Conservation (phyloP, 2,888 invertebrate species). For the Diaphora mendica region DNA sequence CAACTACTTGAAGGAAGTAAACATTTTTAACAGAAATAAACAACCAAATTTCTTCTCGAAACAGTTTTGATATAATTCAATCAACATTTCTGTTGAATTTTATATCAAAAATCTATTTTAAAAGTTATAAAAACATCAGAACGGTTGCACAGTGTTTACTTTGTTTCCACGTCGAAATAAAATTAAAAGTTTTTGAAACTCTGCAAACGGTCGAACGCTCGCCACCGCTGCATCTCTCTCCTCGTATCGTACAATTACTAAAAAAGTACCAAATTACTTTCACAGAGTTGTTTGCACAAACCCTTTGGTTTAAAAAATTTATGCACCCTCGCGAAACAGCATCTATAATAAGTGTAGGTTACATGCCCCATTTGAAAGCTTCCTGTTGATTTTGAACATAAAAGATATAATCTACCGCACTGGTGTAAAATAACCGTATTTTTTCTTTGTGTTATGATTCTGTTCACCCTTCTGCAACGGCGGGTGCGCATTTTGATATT, state of each 20-base stretch:
- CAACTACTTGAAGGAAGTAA: background rate
- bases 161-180: slow-evolving; percentile 66
- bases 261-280: slow-evolving; percentile 61
- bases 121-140: slow-evolving; percentile 62
- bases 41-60: background rate
- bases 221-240: slow-evolving; percentile 44
- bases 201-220: slow-evolving; percentile 47
- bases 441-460: slow-evolving; percentile 83
- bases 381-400: slow-evolving; percentile 86
- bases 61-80: too few relatives aligned
- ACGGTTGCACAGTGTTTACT: slow-evolving; percentile 67
- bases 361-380: slow-evolving; percentile 86
- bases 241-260: slow-evolving; percentile 65
- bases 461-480: slow-evolving; percentile 71
- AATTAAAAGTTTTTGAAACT: slow-evolving; percentile 71
- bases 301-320: slow-evolving; percentile 81
- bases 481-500: slow-evolving; percentile 70
- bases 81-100: slow-evolving; percentile 46
- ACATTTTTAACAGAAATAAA: background rate
- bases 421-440: slow-evolving; percentile 85
- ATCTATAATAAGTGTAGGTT: slow-evolving; percentile 85
- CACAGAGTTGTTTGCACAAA: slow-evolving; percentile 74
- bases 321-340: slow-evolving; percentile 79
- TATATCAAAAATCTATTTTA: slow-evolving; percentile 68
- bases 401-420: slow-evolving; percentile 86